Evolutionary conservation across 1,140 invertebrate species (phyloP).

Genomic region (Heterodera carotae): DNA sequence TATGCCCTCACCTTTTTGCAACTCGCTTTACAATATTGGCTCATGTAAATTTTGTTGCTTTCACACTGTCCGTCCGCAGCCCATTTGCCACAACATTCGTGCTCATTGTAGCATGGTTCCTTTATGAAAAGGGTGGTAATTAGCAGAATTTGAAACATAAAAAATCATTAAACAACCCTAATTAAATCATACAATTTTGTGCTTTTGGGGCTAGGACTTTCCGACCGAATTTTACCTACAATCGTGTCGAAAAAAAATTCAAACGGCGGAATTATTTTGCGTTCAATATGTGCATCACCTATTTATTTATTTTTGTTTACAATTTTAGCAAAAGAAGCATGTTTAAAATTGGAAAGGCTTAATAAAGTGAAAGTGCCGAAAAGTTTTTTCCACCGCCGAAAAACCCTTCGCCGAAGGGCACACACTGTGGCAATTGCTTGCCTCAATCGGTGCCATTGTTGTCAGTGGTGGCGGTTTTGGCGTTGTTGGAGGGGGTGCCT

Average conservation of each 20-base stretch:
- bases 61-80: slow-evolving; percentile 16
- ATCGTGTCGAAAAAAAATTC: not conserved
- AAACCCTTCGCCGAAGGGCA: too few relatives aligned
- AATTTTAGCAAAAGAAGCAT: too few relatives aligned
- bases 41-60: slow-evolving; percentile 44
- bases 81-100: slow-evolving; percentile 47
- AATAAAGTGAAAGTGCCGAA: too few relatives aligned
- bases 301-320: too few relatives aligned
- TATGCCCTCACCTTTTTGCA: slow-evolving; percentile 39
- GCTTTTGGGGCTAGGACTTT: too few relatives aligned
- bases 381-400: too few relatives aligned
- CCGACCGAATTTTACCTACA: too few relatives aligned
- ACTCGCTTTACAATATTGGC: slow-evolving; percentile 48
- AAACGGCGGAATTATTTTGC: too few relatives aligned
- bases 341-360: too few relatives aligned
- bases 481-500: not conserved
- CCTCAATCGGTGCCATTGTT: not conserved
- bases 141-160: not conserved
- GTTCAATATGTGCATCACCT: too few relatives aligned
- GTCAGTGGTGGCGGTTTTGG: not conserved
- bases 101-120: slow-evolving; percentile 48
- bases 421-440: too few relatives aligned
- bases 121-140: too few relatives aligned
- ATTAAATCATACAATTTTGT: not conserved
- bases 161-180: not conserved